Evolutionary conservation across 2,888 invertebrate genomes (phyloP), one percentile per base, ranked within the genome.

Genomic region (Bursaphelenchus okinawaensis): DNA sequence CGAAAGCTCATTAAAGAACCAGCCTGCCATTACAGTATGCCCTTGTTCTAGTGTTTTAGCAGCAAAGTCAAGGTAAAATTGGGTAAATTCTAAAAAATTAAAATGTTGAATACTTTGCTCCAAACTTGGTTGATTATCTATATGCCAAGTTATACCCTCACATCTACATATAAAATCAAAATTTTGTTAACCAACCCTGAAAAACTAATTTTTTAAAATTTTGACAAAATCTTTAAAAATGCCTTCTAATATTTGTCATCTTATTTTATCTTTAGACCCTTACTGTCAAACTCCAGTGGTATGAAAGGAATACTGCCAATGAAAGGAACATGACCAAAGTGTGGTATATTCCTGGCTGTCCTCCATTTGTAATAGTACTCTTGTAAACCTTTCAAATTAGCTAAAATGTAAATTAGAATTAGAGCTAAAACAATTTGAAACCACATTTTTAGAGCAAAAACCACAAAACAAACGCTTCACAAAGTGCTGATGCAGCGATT

Each of bases 1-100:
- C 52, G 61, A 24, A n/a, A 68, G 40, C 31, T 63, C 58, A 9
- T 50, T 19, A 9, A 29, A 52, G 12, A 67, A 28, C 55, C 64
- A 64, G 22, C 55, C 24, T 26, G 54, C 26, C 27, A 63, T 22
- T 24, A 67, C 16, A 28, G 24, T 26, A n/a, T 65, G 55, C 8
- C 67, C 67, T 55, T 65, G 16, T 19, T 54, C 55, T 12, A 52
- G 57, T 52, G 52, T 23, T 19, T 31, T 54, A 52, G 50, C 20
- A 1, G 28, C 50, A n/a, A 56, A 52, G 16, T 24, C 26, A n/a
- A 23, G 26, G 22, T 8, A 52, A 26, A 28, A 59, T 29, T 54
- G 22, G 4, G 54, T 23, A 16, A 54, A 54, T 24, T 54, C 54
- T 54, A 24, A 54, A 54, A 20, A 6, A n/a, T 40, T n/a, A 40